Conservation (phyloP, 2,888 invertebrate species). For the Zele albiditarsus region DNA sequence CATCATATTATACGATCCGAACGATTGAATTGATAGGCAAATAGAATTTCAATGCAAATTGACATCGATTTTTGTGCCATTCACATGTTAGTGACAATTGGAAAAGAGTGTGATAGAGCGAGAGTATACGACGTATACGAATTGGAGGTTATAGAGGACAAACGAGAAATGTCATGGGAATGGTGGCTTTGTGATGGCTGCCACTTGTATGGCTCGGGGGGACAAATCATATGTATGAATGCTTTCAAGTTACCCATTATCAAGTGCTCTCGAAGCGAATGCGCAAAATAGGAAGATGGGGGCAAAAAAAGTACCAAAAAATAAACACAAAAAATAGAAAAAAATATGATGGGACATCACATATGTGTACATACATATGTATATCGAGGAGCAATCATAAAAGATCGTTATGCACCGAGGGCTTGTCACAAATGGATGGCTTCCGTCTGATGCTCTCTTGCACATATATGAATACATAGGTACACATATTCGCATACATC, state of each 20-base stretch:
- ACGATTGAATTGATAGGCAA: background rate
- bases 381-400: slow-evolving; percentile 24
- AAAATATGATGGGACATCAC: background rate
- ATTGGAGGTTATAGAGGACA: background rate
- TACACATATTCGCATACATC: slow-evolving; percentile 9
- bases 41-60: background rate
- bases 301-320: background rate
- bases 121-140: background rate
- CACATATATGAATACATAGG: slow-evolving; percentile 1
- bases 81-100: background rate
- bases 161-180: slow-evolving; percentile 6
- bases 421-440: slow-evolving; percentile 37
- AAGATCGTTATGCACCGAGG: slow-evolving; percentile 23
- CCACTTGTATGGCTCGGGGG: background rate
- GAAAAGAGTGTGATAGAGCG: background rate
- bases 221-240: background rate
- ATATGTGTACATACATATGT: slow-evolving; percentile 5
- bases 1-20: background rate
- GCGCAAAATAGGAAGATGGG: background rate
- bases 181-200: background rate
- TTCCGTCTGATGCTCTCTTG: slow-evolving; percentile 15
- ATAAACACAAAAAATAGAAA: background rate
- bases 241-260: slow-evolving; percentile 4
- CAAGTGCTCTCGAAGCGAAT: background rate
- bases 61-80: background rate